These are phyloP conservation scores for Drosophila subobscura DNA, from an alignment of 1,140 invertebrate species.

Conservation along the genomic window DNA sequence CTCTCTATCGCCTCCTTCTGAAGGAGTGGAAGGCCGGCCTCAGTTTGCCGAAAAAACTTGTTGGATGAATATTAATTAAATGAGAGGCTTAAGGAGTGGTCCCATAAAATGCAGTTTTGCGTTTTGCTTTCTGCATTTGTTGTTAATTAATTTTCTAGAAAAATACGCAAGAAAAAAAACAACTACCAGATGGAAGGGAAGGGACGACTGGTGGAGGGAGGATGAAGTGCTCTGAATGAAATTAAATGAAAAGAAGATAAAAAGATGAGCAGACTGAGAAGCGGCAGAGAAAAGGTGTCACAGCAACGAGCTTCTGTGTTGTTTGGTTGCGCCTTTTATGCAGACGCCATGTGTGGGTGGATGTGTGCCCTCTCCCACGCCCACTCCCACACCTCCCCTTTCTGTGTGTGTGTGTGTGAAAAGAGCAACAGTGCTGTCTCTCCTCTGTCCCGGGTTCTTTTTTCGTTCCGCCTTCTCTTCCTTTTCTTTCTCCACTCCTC, in stretches of 20 bases:
- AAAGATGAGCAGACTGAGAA: constrained; percentile 24
- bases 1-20: neutral
- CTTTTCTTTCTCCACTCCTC: constrained; percentile 12
- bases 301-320: constrained; percentile 38
- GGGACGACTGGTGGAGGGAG: neutral
- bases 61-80: constrained; percentile 79
- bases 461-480: constrained; percentile 2
- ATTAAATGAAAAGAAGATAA: constrained; percentile 71
- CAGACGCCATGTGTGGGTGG: constrained; percentile 7
- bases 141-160: constrained; percentile 76
- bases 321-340: neutral
- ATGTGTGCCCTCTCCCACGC: neutral
- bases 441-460: constrained; percentile 6
- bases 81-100: constrained; percentile 61
- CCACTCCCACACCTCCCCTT: neutral
- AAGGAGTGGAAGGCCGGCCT: constrained; percentile 10
- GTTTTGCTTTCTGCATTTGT: constrained; percentile 64
- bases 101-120: constrained; percentile 63
- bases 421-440: constrained; percentile 76
- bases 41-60: constrained; percentile 48
- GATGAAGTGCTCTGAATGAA: constrained; percentile 50
- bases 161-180: constrained; percentile 21
- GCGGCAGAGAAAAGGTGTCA: constrained; percentile 50
- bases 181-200: too few relatives aligned
- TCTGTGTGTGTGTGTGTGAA: constrained; percentile 49